Conservation (phyloP, 2,888 invertebrate genomes). For the Patella ulyssiponensis region DNA sequence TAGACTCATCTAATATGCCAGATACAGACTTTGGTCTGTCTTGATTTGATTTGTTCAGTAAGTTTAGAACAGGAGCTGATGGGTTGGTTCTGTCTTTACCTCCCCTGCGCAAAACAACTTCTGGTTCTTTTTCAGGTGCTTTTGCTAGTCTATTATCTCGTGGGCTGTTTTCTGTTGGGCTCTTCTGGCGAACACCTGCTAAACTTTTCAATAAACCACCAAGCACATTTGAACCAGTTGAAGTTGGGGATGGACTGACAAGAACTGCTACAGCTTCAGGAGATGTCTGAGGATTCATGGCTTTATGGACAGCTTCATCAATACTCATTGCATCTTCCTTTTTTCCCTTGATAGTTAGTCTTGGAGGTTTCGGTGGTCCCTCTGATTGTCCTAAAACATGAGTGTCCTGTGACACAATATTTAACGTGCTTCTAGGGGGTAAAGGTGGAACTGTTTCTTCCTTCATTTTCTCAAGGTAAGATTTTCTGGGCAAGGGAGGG, state of each 20-base stretch:
- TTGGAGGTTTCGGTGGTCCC: constrained; percentile 28
- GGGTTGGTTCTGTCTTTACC: background rate
- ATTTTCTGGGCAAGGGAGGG: background rate
- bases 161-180: background rate
- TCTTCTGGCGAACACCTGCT: constrained; percentile 45
- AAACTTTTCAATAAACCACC: constrained; percentile 55
- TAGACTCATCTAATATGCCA: constrained; percentile 11
- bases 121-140: background rate
- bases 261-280: constrained; percentile 41
- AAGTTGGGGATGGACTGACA: constrained; percentile 17
- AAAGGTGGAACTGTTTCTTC: constrained; percentile 4
- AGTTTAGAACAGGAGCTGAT: background rate
- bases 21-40: constrained; percentile 13
- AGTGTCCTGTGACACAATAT: constrained; percentile 8
- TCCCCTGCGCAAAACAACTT: background rate
- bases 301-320: constrained; percentile 34
- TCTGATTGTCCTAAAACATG: background rate
- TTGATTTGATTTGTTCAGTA: constrained; percentile 10
- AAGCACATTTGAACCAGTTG: constrained; percentile 37
- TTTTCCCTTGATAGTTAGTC: constrained; percentile 20
- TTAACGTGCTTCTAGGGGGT: background rate
- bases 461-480: background rate
- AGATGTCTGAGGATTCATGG: constrained; percentile 33
- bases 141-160: constrained; percentile 1
- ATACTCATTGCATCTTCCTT: constrained; percentile 39